Evolutionary conservation across 1,140 invertebrate genomes (phyloP).

Genomic region (Mamestra configurata): DNA sequence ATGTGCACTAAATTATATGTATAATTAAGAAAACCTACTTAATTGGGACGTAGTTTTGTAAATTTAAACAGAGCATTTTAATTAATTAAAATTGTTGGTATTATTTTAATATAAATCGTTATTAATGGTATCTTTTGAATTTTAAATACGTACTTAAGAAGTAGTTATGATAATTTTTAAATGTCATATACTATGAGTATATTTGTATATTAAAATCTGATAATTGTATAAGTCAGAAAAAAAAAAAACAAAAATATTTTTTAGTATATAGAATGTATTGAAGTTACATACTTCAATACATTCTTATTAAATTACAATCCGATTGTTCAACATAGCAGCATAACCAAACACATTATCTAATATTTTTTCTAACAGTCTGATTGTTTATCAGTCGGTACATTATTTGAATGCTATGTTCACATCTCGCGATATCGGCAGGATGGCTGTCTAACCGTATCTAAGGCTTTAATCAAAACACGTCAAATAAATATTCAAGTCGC

Average conservation of each 20-base stretch:
- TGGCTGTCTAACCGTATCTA: conserved; percentile 41
- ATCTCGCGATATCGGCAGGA: conserved; percentile 40
- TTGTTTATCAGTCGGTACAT: conserved; percentile 10
- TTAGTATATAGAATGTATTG: no score
- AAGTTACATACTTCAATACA: neutral
- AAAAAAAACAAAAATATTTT: no score
- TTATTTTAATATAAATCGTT: conserved; percentile 18
- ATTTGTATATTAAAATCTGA: neutral
- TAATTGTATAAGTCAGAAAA: no score
- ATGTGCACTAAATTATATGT: neutral
- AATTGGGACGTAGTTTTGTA: neutral
- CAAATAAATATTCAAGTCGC: conserved; percentile 48
- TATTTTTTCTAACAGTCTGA: neutral
- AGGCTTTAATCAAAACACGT: conserved; percentile 49
- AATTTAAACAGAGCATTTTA: neutral
- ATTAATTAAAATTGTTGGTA: conserved; percentile 17
- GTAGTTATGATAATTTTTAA: conserved; percentile 16
- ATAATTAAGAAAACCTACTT: neutral
- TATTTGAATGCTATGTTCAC: conserved; percentile 34
- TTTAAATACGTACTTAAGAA: conserved; percentile 6
- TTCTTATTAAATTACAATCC: neutral
- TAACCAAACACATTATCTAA: neutral
- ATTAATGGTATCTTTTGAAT: conserved; percentile 18
- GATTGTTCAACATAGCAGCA: neutral
- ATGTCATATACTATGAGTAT: neutral